A percentile compares a stretch with the other conserved stretches of the same genome.
These are phyloP conservation scores for Zaprionus inermis DNA, from an alignment of 1,140 invertebrate species.

Conservation along the genomic window DNA sequence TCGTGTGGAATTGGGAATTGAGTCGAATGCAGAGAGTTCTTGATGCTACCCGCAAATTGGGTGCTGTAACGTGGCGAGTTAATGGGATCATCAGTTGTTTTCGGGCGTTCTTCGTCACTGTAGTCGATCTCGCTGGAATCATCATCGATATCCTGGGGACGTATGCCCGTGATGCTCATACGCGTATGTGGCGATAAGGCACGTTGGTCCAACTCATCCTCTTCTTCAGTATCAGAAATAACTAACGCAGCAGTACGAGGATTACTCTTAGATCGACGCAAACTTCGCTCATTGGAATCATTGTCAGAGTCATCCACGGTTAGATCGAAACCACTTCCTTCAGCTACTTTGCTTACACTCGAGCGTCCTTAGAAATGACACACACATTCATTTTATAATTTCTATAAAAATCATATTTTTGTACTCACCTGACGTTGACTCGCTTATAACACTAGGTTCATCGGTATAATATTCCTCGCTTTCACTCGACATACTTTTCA, in stretches of 20 bases:
- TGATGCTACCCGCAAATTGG: conserved; percentile 62
- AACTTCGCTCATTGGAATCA: not conserved
- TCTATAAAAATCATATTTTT: not conserved
- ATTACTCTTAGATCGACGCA: not conserved
- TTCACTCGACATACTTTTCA: conserved; percentile 50
- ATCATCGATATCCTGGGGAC: conserved; percentile 64
- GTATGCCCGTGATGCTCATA: conserved; percentile 79
- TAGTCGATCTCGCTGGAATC: conserved; percentile 77
- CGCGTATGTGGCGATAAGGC: conserved; percentile 73
- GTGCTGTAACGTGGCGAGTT: conserved; percentile 63
- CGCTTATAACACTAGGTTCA: conserved; percentile 28
- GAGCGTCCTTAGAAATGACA: conserved; percentile 33
- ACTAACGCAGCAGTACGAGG: conserved; percentile 3
- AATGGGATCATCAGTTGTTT: not conserved
- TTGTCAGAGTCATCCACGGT: conserved; percentile 37
- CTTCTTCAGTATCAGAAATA: conserved; percentile 61
- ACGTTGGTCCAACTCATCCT: conserved; percentile 66
- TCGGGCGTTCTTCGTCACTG: conserved; percentile 39
- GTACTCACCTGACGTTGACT: conserved; percentile 43
- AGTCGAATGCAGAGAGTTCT: conserved; percentile 67
- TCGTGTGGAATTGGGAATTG: conserved; percentile 36
- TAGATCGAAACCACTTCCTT: conserved; percentile 31
- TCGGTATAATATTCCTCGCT: conserved; percentile 47
- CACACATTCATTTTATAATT: not conserved
- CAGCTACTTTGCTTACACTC: not conserved